Evolutionary conservation across 1,140 invertebrate genomes (phyloP).

Genomic region (Ericerus pela): DNA sequence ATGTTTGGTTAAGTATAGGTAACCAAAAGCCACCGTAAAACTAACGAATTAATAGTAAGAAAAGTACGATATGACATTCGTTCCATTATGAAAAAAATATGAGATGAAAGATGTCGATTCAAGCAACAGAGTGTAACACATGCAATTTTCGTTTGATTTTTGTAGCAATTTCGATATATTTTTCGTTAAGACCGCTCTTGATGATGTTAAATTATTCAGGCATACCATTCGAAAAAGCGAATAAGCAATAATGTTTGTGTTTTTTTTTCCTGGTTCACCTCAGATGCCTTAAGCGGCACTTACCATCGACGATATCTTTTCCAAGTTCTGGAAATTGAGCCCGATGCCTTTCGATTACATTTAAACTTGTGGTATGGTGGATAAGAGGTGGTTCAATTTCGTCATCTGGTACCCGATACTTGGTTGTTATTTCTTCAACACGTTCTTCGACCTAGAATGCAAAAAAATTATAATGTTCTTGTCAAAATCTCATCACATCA

Average conservation of each 20-base stretch:
- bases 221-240: conserved; percentile 25
- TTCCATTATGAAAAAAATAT: no score
- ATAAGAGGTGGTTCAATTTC: conserved; percentile 20
- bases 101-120: no score
- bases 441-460: conserved; percentile 28
- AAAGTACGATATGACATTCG: no score
- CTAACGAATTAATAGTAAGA: no score
- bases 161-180: background rate
- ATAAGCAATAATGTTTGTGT: conserved; percentile 19
- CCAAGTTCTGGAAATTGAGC: conserved; percentile 57
- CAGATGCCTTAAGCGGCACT: no score
- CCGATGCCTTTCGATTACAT: conserved; percentile 27
- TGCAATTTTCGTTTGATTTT: background rate
- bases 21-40: no score
- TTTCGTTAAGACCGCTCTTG: background rate
- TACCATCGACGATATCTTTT: conserved; percentile 46
- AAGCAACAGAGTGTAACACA: background rate
- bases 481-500: no score
- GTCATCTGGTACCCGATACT: conserved; percentile 27
- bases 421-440: conserved; percentile 35
- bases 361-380: conserved; percentile 24
- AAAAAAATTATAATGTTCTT: no score
- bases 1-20: no score
- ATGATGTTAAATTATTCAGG: no score
- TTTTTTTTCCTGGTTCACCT: background rate